Evolutionary conservation across 2,797 vertebrate species (phyloP).

Genomic region (Xerus rutilus): DNA sequence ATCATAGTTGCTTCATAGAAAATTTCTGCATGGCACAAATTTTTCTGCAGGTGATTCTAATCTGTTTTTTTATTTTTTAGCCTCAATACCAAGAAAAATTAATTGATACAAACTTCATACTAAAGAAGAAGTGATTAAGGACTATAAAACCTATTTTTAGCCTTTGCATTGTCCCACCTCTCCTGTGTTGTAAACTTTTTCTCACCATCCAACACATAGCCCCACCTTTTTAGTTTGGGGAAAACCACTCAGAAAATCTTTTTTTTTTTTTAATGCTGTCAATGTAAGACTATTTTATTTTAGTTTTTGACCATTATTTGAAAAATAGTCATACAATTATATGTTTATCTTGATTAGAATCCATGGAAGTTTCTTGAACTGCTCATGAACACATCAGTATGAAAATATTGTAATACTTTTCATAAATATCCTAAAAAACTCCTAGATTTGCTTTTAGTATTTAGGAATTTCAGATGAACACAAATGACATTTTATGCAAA

Average conservation of each 20-base stretch:
- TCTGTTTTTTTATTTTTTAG: background rate
- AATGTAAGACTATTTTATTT: constrained; percentile 71
- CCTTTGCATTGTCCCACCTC: constrained; percentile 38
- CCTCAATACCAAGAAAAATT: constrained; percentile 19
- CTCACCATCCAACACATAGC: background rate
- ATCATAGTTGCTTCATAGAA: background rate
- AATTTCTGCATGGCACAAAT: background rate
- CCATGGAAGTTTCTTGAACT: constrained; percentile 72
- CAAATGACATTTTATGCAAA: background rate
- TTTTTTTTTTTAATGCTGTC: constrained; percentile 69
- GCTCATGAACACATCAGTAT: background rate
- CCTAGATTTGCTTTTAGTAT: background rate
- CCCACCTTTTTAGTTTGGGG: constrained; percentile 50
- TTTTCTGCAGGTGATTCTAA: background rate
- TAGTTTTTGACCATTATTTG: constrained; percentile 64
- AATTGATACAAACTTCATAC: background rate
- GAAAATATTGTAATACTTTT: background rate
- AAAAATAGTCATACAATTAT: constrained; percentile 70
- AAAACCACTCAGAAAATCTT: constrained; percentile 57
- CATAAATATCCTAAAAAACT: background rate
- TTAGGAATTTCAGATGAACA: background rate
- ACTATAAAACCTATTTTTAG: background rate
- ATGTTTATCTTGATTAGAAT: constrained; percentile 69
- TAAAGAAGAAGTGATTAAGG: background rate
- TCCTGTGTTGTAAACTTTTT: background rate